These are phyloP conservation scores for Drosophila serrata DNA, from an alignment of 1,140 invertebrate species.

Conservation along the genomic window DNA sequence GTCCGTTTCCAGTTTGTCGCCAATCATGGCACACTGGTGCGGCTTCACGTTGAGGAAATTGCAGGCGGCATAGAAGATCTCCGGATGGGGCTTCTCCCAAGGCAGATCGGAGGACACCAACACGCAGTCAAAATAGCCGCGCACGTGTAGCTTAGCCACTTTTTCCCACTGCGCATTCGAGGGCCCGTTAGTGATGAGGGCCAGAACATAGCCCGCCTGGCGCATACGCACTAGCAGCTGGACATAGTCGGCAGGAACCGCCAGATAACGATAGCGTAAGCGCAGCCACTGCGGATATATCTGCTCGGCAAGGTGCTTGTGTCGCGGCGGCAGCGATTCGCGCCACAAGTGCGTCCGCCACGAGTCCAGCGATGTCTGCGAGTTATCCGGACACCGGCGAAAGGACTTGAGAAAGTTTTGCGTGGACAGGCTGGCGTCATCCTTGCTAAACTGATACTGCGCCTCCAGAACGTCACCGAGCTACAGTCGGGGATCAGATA, in stretches of 20 bases:
- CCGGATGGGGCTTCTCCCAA: conserved; percentile 93
- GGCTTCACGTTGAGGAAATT: conserved; percentile 90
- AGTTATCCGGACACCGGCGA: conserved; percentile 91
- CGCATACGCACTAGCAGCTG: conserved; percentile 87
- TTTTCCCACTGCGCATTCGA: conserved; percentile 95
- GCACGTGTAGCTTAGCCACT: conserved; percentile 88
- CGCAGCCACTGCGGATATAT: conserved; percentile 91
- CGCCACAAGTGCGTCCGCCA: conserved; percentile 92
- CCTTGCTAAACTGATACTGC: conserved; percentile 88
- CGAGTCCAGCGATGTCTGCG: conserved; percentile 88
- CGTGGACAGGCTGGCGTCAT: conserved; percentile 88
- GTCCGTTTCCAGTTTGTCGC: conserved; percentile 94
- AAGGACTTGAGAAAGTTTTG: conserved; percentile 90
- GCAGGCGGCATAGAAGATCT: conserved; percentile 92
- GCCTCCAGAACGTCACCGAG: conserved; percentile 89
- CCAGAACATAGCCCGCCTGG: conserved; percentile 90
- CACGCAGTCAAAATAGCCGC: conserved; percentile 91
- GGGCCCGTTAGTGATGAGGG: conserved; percentile 93
- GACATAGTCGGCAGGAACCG: conserved; percentile 88
- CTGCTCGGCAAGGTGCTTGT: conserved; percentile 89
- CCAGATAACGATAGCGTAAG: conserved; percentile 90
- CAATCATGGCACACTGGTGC: conserved; percentile 92
- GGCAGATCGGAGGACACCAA: conserved; percentile 93
- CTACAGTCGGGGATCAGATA: conserved; percentile 84
- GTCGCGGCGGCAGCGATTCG: conserved; percentile 90